Percentiles rank a stretch among this genome's conserved stretches.
phyloP scores from a whole-genome alignment of 2,113 vertebrate genomes.

The Guaruba guarouba region DNA sequence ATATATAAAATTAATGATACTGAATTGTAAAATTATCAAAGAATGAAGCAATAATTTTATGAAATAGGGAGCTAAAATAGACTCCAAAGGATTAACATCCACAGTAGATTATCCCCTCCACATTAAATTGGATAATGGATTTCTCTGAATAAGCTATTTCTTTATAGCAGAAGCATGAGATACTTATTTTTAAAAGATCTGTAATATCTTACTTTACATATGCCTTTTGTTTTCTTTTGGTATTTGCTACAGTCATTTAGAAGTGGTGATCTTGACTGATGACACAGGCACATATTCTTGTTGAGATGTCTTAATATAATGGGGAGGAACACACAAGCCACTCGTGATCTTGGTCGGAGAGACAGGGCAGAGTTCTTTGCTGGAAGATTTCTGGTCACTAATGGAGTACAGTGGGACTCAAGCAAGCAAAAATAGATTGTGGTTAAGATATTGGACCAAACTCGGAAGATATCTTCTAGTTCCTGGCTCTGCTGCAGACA shows the following conservation, averaged over 20 bases:
- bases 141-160: conserved; percentile 24
- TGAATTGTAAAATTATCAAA: conserved; percentile 36
- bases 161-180: not conserved
- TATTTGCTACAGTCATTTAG: not conserved
- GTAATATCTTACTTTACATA: not conserved
- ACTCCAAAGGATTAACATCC: conserved; percentile 47
- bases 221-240: not conserved
- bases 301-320: not conserved
- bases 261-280: not conserved
- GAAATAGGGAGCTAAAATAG: conserved; percentile 30
- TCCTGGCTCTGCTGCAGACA: conserved; percentile 36
- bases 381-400: not conserved
- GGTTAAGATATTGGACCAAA: conserved; percentile 43
- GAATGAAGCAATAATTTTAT: conserved; percentile 28
- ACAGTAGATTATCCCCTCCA: conserved; percentile 43
- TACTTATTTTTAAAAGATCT: not conserved
- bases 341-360: not conserved
- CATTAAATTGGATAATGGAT: conserved; percentile 38
- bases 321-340: not conserved
- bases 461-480: conserved; percentile 39
- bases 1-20: conserved; percentile 23
- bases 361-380: rapidly evolving
- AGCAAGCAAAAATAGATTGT: conserved; percentile 28
- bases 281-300: not conserved
- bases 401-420: not conserved